Conservation (phyloP, 2,113 vertebrate genomes). For the Corythornis cristatus region DNA sequence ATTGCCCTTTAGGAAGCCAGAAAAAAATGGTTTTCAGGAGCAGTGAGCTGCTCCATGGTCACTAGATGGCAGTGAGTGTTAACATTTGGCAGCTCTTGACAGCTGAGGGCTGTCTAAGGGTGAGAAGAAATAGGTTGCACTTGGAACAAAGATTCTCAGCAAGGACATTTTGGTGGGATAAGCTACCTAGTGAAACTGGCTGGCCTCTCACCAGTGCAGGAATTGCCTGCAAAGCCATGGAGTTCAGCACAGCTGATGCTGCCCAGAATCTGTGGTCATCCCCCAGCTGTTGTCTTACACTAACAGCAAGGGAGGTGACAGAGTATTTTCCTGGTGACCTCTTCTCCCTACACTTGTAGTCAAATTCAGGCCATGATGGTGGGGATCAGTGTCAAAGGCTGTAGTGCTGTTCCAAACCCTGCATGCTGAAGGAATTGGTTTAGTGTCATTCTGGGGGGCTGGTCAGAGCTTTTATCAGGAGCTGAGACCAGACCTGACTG, state of each 20-base stretch:
- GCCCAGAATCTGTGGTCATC: neutral
- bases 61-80: slow-evolving; percentile 52
- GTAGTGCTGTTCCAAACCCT: neutral
- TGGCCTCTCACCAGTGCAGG: neutral
- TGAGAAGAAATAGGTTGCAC: accelerated
- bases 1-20: accelerated
- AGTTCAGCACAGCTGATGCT: neutral
- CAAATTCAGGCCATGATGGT: neutral
- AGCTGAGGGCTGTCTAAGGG: neutral
- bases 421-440: accelerated
- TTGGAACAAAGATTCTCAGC: neutral
- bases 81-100: neutral
- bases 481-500: neutral
- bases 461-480: neutral
- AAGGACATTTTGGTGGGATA: neutral
- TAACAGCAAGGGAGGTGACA: neutral
- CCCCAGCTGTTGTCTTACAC: accelerated
- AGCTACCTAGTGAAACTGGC: neutral
- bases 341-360: neutral
- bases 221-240: neutral
- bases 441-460: neutral
- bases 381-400: accelerated
- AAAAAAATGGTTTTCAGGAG: neutral
- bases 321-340: neutral
- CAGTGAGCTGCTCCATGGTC: neutral